Evolutionary conservation across 2,113 vertebrate species (phyloP).

Genomic region (Scartelaos histophorus): DNA sequence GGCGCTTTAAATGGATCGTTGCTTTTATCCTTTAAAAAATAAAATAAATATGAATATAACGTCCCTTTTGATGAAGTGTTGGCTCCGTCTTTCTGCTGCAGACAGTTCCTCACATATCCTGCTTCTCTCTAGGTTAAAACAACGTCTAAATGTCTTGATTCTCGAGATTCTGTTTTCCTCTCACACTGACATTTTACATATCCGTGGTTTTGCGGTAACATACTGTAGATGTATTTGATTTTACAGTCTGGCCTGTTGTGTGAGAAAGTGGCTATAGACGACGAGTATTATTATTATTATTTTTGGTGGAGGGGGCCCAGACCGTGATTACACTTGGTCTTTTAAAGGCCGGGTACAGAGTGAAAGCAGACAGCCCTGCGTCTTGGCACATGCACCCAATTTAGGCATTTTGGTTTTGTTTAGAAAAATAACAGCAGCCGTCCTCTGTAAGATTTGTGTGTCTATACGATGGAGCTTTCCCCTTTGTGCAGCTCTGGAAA

Average conservation of each 20-base stretch:
- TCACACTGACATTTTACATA: neutral
- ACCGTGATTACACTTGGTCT: conserved; percentile 4
- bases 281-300: neutral
- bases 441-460: conserved; percentile 19
- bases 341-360: conserved; percentile 30
- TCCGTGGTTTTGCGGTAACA: conserved; percentile 1
- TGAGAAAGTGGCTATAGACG: conserved; percentile 1
- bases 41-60: no score
- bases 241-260: neutral
- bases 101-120: neutral
- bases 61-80: neutral
- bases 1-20: no score
- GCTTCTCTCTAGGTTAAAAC: neutral
- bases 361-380: conserved; percentile 51
- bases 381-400: conserved; percentile 46
- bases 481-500: no score
- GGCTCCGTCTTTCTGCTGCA: no score
- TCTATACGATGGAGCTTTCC: no score
- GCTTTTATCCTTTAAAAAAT: no score
- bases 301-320: conserved; percentile 11
- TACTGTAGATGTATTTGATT: neutral
- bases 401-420: conserved; percentile 52
- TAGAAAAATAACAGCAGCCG: conserved; percentile 47
- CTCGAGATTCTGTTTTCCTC: neutral
- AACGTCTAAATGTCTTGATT: neutral